Conservation (phyloP, 2,113 vertebrate species). For the Chionis minor region DNA sequence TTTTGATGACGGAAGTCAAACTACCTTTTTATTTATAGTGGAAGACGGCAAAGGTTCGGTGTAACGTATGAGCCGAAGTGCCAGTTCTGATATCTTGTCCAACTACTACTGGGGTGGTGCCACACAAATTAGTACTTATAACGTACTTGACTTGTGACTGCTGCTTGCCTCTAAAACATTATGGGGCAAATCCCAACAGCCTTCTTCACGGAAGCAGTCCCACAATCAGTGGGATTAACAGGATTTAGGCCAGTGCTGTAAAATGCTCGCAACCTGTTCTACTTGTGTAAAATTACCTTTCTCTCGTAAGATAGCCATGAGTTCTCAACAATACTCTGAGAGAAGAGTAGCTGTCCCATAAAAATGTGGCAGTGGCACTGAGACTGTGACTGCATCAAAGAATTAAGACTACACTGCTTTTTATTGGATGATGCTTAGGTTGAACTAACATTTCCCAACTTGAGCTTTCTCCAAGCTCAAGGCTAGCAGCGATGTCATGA, state of each 20-base stretch:
- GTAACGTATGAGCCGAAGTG: not conserved
- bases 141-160: not conserved
- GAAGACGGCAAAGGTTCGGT: conserved; percentile 8
- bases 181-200: not conserved
- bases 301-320: not conserved
- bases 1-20: conserved; percentile 69
- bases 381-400: not conserved
- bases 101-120: not conserved
- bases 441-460: not conserved
- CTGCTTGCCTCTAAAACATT: not conserved
- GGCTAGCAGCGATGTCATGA: not conserved
- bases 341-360: not conserved
- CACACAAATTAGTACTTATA: not conserved
- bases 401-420: not conserved
- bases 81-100: not conserved
- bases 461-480: not conserved
- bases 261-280: not conserved
- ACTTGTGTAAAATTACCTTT: not conserved
- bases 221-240: not conserved
- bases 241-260: not conserved
- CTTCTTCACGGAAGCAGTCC: not conserved
- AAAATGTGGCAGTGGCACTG: not conserved
- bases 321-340: not conserved
- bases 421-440: not conserved
- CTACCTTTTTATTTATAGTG: conserved; percentile 65